Conservation (phyloP, 2,797 vertebrate genomes). For the Masticophis lateralis region DNA sequence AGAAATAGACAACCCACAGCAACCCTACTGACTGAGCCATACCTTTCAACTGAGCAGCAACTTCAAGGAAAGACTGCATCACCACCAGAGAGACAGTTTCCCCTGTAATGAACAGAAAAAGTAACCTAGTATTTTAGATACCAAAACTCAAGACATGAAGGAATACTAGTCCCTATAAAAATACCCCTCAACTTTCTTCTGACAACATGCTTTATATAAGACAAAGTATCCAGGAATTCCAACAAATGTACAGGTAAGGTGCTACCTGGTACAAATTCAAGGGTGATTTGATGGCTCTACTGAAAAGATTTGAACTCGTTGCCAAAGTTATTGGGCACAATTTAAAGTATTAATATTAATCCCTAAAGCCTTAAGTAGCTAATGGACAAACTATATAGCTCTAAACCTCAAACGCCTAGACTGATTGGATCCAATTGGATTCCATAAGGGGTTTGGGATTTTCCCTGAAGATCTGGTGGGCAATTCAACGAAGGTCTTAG, state of each 20-base stretch:
- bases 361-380: neutral
- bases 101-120: conserved; percentile 77
- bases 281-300: neutral
- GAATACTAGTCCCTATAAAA: neutral
- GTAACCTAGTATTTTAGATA: neutral
- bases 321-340: neutral
- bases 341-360: neutral
- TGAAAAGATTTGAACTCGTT: neutral
- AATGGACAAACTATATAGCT: neutral
- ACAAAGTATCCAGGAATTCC: neutral
- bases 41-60: conserved; percentile 83
- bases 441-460: neutral
- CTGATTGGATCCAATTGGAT: neutral
- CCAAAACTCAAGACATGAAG: neutral
- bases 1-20: neutral
- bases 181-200: neutral
- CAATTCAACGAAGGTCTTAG: neutral
- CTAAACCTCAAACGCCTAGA: neutral
- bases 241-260: neutral
- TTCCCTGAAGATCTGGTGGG: neutral
- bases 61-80: conserved; percentile 79
- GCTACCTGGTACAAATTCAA: neutral
- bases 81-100: conserved; percentile 85
- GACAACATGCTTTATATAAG: neutral
- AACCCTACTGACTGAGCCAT: conserved; percentile 17